Evolutionary conservation across 1,140 invertebrate genomes (phyloP).

Genomic region (Trichoplusia ni): DNA sequence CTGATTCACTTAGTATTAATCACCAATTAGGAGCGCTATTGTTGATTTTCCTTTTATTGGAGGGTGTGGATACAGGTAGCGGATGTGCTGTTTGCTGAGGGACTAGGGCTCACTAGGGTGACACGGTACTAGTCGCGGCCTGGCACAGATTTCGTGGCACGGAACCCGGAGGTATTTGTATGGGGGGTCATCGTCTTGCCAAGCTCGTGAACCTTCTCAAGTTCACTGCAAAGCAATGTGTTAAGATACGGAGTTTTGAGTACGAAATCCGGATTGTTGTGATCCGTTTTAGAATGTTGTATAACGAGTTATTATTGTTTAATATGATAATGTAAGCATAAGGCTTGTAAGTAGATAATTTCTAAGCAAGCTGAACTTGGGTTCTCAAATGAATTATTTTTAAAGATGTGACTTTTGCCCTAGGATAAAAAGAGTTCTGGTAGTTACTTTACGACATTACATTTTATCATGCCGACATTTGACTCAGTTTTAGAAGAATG

Average conservation of each 20-base stretch:
- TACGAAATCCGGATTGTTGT: conserved; percentile 9
- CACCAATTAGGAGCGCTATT: conserved; percentile 33
- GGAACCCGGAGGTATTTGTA: conserved; percentile 29
- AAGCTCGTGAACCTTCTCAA: conserved; percentile 1
- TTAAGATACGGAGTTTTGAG: neutral
- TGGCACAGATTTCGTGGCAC: conserved; percentile 31
- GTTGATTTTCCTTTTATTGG: conserved; percentile 23
- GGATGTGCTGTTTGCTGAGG: conserved; percentile 15
- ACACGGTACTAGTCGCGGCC: conserved; percentile 32
- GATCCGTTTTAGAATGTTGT: conserved; percentile 2
- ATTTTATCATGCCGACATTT: too few species aligned
- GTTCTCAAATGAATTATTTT: too few species aligned
- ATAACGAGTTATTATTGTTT: conserved; percentile 10
- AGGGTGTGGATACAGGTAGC: conserved; percentile 31
- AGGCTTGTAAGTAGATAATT: neutral
- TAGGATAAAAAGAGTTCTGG: too few species aligned
- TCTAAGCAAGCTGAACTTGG: too few species aligned
- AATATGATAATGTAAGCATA: neutral
- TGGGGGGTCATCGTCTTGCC: conserved; percentile 21
- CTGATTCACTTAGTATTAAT: conserved; percentile 19
- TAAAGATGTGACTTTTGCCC: too few species aligned
- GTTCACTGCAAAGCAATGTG: conserved; percentile 16
- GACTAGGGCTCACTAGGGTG: too few species aligned
- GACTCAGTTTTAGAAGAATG: too few species aligned
- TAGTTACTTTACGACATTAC: too few species aligned